Evolutionary conservation across 2,797 vertebrate species (phyloP), one percentile per base, ranked within the genome.

Genomic region (Eulemur mongoz): DNA sequence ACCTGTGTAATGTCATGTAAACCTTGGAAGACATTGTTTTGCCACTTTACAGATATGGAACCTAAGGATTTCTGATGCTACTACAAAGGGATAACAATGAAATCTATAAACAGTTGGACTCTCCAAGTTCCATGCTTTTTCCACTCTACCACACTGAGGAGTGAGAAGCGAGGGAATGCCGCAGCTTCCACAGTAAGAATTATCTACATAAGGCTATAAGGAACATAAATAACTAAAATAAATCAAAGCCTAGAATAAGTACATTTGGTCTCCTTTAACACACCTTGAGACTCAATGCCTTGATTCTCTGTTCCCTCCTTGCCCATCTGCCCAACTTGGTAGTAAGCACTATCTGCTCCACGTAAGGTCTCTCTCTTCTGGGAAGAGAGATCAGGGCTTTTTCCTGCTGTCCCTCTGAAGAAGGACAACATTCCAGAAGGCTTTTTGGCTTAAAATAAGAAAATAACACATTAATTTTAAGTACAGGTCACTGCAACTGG

Each of bases 341-440:
- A 99, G 93, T 99, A 99, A 80, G 99, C 99, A 95, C 99, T 99
- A 89, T 99, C 99, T 85, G 99, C 99, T 91, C 99, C 99, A 82
- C 98, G 99, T 43, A 99, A 98, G 76, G 99, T 99, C 96, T 99
- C 99, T 88, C 98, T 99, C 97, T 98, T 99, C 96, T 99, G 99
- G 27, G 98, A 98, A 95, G 99, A 99, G 50, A 99, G 97, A 61
- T 99, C 99, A 0, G 99, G 99, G 95, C 99, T 99, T 73, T 98
- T 99, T 48, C 99, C 98, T 97, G 99, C 99, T 75, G 99, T 98
- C 84, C 99, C 99, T 97, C 99, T 99, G 97, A 99, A 99, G 96
- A 99, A 99, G 95, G 99, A 99, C 94, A 99, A 95, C 93, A 99
- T 98, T 18, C 99, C 79, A 88, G 99, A 99, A 75, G 98, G 94